Percentiles rank a stretch among this genome's conserved stretches.
Conservation (phyloP, 37 sponge, comb jelly and placozoan species). For the Haliclona indistincta region DNA sequence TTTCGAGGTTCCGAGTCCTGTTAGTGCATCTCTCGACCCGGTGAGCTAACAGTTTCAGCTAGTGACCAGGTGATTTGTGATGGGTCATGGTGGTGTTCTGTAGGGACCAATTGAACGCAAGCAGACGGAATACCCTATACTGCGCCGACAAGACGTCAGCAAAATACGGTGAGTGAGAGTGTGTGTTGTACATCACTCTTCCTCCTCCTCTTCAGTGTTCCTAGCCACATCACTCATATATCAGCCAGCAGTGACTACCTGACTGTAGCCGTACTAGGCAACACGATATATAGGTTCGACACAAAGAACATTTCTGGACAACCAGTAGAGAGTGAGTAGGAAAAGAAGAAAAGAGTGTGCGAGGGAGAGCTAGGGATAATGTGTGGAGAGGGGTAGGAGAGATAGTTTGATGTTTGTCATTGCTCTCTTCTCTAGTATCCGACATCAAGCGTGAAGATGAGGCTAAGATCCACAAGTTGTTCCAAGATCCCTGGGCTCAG, state of each 20-base stretch:
- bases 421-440: constrained; percentile 2
- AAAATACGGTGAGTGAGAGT: neutral
- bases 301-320: neutral
- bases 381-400: too few species aligned
- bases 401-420: neutral
- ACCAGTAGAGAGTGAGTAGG: constrained; percentile 36
- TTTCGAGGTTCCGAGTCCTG: constrained; percentile 35
- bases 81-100: too few species aligned
- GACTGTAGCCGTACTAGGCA: constrained; percentile 31
- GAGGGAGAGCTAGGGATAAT: neutral
- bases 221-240: constrained; percentile 39
- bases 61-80: too few species aligned
- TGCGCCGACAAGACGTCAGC: constrained; percentile 31
- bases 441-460: constrained; percentile 75
- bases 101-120: neutral
- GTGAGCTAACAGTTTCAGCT: too few species aligned
- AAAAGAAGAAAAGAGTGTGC: too few species aligned
- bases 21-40: too few species aligned
- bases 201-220: neutral
- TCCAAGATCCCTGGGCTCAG: constrained; percentile 89
- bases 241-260: constrained; percentile 25
- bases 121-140: constrained; percentile 36
- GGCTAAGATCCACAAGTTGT: constrained; percentile 68
- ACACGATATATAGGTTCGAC: constrained; percentile 45
- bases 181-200: neutral